phyloP scores from a whole-genome alignment of 2,113 vertebrate species.

The Butastur rufipennis region DNA sequence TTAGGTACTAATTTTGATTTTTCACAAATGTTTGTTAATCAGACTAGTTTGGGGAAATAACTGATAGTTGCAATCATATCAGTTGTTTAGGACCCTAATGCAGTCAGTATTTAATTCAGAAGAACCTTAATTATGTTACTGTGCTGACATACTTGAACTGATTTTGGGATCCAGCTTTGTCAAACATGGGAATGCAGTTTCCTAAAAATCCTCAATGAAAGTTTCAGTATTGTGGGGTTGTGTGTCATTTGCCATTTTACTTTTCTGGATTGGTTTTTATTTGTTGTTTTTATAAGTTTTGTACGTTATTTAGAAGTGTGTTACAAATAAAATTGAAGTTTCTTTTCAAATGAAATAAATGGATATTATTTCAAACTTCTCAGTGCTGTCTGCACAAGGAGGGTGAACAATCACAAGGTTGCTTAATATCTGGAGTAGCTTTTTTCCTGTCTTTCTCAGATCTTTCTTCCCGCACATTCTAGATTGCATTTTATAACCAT shows the following conservation, averaged over 20 bases:
- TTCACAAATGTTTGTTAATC: background rate
- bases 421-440: background rate
- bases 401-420: background rate
- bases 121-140: background rate
- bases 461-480: background rate
- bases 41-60: background rate
- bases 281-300: background rate
- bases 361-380: background rate
- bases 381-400: background rate
- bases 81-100: background rate
- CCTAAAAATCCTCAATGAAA: background rate
- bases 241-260: background rate
- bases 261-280: background rate
- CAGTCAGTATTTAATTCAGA: background rate
- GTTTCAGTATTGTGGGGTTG: background rate
- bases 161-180: background rate
- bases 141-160: background rate
- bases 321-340: conserved; percentile 18
- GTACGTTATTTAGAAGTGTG: background rate
- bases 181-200: background rate
- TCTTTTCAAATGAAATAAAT: background rate
- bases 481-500: background rate
- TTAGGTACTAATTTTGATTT: background rate
- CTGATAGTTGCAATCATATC: background rate
- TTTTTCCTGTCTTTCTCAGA: background rate